phyloP scores from a whole-genome alignment of 2,113 vertebrate species.

The Phyllopteryx taeniolatus region DNA sequence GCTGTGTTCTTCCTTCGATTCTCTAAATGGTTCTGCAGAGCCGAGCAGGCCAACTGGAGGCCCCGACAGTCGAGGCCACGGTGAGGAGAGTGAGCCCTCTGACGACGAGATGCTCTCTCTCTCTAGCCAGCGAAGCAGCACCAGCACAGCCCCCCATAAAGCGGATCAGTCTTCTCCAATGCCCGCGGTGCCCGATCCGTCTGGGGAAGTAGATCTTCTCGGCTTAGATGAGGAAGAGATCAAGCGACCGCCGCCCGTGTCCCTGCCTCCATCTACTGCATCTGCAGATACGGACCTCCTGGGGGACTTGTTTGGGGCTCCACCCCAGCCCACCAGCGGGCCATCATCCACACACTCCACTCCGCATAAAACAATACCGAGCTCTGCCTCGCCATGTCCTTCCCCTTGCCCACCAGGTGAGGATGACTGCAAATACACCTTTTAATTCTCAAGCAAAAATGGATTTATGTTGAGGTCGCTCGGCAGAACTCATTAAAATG shows the following conservation, averaged over 20 bases:
- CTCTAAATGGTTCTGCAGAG: conserved; percentile 51
- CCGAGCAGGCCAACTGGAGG: conserved; percentile 75
- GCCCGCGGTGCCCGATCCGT: conserved; percentile 46
- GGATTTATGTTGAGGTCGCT: not conserved
- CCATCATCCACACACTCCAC: conserved; percentile 86
- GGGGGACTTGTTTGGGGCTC: conserved; percentile 85
- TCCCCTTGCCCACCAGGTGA: conserved; percentile 74
- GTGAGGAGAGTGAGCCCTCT: conserved; percentile 94
- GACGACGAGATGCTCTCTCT: conserved; percentile 97
- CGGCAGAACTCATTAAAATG: not conserved
- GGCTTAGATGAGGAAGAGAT: conserved; percentile 80
- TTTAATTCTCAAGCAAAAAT: not conserved
- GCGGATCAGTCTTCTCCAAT: conserved; percentile 66
- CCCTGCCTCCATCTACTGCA: conserved; percentile 75
- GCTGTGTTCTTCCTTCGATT: conserved; percentile 3
- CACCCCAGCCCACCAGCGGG: conserved; percentile 69
- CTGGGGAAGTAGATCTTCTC: conserved; percentile 89
- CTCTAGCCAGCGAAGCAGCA: conserved; percentile 87
- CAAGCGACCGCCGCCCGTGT: conserved; percentile 68
- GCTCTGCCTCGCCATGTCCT: conserved; percentile 80
- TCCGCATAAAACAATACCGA: conserved; percentile 77
- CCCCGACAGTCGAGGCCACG: conserved; percentile 80
- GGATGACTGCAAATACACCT: not conserved
- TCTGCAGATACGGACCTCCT: conserved; percentile 87
- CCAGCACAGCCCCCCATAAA: conserved; percentile 75